Evolutionary conservation across 2,113 vertebrate genomes (phyloP), one percentile per base, ranked within the genome.

Genomic region (Numida meleagris): DNA sequence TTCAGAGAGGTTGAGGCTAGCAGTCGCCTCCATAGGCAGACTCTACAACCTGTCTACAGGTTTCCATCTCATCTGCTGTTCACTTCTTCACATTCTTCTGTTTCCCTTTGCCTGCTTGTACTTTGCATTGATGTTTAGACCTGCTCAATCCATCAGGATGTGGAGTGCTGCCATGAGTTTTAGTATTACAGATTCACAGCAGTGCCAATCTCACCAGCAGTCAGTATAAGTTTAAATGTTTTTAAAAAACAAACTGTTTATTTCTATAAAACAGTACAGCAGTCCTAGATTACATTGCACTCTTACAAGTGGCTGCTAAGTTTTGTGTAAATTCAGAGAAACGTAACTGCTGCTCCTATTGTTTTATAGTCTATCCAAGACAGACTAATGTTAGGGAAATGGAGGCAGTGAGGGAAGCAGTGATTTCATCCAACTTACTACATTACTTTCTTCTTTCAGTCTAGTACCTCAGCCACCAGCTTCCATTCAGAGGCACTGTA

Each of bases 21-120:
- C 9, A 67, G 59, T 34, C 15, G 5, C 31, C 33, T 67, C 59
- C 33, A 7, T 5, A 9, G 27, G 16, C 13, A 63, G 36, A 13
- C 0, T 68, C 36, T 58, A 20, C 17, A 66, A 10, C 25, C 9
- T 20, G 2, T 31, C 1, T 1, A 14, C 16, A 51, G 21, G n/a
- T 55, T 80, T 75, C 3, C n/a, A 51, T 27, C 38, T 58, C 78
- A 24, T 36, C 53, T 51, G 27, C 19, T 63, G 16, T 18, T 58
- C 43, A 4, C n/a, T 14, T 1, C 33, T 77, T 62, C 61, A 46
- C n/a, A 33, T 6, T n/a, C 58, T 65, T 53, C 1, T 33, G 3
- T 23, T 68, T 71, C 38, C 43, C 33, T 59, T 73, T 79, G 15
- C 19, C 46, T 57, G 27, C 42, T 27, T n/a, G 19, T 27, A 14